Conservation (phyloP, 92 coral and sea anemone genomes). For the Umimayanthus chanpuru region DNA sequence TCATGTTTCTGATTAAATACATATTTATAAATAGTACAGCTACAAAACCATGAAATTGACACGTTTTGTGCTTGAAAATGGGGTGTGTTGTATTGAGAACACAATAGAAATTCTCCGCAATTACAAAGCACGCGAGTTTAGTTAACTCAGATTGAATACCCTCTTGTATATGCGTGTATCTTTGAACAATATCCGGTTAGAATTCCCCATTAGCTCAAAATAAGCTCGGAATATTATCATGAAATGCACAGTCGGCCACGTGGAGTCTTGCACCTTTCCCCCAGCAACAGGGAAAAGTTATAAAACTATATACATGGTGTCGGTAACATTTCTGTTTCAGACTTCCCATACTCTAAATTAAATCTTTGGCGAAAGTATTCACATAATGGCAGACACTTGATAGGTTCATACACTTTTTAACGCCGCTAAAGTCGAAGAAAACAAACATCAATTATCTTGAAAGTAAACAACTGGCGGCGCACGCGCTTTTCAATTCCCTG, state of each 20-base stretch:
- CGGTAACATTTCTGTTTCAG: neutral
- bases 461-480: slow-evolving; percentile 23
- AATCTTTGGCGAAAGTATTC: neutral
- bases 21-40: neutral
- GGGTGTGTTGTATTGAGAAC: slow-evolving; percentile 17
- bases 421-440: slow-evolving; percentile 24
- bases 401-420: neutral
- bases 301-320: too few relatives aligned
- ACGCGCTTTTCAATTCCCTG: neutral
- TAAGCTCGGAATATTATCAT: neutral
- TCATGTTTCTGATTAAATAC: neutral
- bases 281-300: neutral
- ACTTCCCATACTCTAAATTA: neutral
- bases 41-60: neutral
- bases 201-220: slow-evolving; percentile 25
- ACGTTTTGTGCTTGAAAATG: slow-evolving; percentile 25
- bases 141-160: neutral
- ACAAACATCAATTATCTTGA: slow-evolving; percentile 20
- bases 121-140: slow-evolving; percentile 12
- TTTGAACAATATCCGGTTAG: neutral
- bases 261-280: neutral
- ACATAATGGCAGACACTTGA: neutral
- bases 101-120: slow-evolving; percentile 11
- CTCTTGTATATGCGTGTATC: slow-evolving; percentile 16
- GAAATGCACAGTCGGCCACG: neutral